Conservation (phyloP, 1,140 invertebrate genomes). For the Lucilia sericata region DNA sequence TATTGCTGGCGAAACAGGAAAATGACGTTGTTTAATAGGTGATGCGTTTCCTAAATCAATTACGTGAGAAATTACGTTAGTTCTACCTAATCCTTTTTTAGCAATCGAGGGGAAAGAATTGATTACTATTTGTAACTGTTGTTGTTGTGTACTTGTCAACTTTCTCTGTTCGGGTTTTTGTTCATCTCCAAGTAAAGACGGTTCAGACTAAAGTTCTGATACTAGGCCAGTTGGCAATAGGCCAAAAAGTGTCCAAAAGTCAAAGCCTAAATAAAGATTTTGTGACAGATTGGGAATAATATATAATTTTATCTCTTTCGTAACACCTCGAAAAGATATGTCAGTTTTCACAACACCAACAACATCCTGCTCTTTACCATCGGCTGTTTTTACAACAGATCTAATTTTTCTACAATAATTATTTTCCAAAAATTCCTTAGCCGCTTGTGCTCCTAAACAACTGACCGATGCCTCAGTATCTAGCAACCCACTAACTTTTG, state of each 20-base stretch:
- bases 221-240: neutral
- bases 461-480: too few species aligned
- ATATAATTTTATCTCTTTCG: too few species aligned
- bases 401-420: too few species aligned
- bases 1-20: slow-evolving; percentile 30
- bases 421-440: too few species aligned
- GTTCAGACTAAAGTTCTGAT: neutral
- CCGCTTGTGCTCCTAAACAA: too few species aligned
- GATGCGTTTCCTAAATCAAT: neutral
- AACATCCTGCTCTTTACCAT: too few species aligned
- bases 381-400: too few species aligned
- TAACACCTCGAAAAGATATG: too few species aligned
- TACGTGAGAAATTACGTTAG: neutral
- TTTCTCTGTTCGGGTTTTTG: neutral
- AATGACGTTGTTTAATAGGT: slow-evolving; percentile 44
- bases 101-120: neutral
- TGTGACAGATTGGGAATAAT: neutral
- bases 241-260: slow-evolving; percentile 47
- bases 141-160: neutral
- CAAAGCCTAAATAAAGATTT: slow-evolving; percentile 42
- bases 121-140: slow-evolving; percentile 6
- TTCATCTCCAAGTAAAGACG: neutral
- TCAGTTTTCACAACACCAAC: too few species aligned
- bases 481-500: too few species aligned
- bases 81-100: neutral